Evolutionary conservation across 2,888 invertebrate genomes (phyloP).

Genomic region (Dasysyrphus albostriatus): DNA sequence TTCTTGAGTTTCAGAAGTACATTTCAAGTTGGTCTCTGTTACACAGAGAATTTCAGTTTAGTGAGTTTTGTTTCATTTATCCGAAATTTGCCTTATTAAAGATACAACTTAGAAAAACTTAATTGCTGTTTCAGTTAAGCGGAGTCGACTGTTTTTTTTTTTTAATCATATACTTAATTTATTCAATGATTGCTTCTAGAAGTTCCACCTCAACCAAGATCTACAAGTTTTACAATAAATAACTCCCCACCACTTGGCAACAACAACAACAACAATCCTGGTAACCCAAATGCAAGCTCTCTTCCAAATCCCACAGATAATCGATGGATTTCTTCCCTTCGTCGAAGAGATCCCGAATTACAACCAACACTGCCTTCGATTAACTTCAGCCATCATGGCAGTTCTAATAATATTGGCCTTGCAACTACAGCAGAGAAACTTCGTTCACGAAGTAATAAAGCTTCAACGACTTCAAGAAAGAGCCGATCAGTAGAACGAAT

Average conservation of each 20-base stretch:
- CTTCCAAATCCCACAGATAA: slow-evolving; percentile 85
- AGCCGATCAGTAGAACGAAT: slow-evolving; percentile 83
- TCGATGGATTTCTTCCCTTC: slow-evolving; percentile 88
- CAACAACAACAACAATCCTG: slow-evolving; percentile 67
- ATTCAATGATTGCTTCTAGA: slow-evolving; percentile 79
- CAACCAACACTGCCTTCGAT: slow-evolving; percentile 88
- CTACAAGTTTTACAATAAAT: slow-evolving; percentile 78
- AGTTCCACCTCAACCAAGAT: slow-evolving; percentile 83
- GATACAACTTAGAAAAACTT: neutral
- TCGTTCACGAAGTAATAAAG: slow-evolving; percentile 79
- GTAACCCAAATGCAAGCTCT: slow-evolving; percentile 70
- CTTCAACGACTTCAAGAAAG: slow-evolving; percentile 82
- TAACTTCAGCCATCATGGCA: slow-evolving; percentile 82
- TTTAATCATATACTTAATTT: neutral
- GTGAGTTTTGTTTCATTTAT: neutral
- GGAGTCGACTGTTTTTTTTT: neutral
- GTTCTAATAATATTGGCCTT: slow-evolving; percentile 84
- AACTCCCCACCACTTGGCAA: slow-evolving; percentile 68
- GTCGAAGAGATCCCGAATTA: slow-evolving; percentile 87
- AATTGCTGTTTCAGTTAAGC: neutral
- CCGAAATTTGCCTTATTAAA: neutral
- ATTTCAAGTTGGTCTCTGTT: too few species aligned
- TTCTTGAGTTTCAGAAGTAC: too few species aligned
- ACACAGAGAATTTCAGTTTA: too few species aligned
- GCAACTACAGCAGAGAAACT: slow-evolving; percentile 78